phyloP scores from a whole-genome alignment of 2,888 invertebrate species.

The Epistrophe grossulariae region DNA sequence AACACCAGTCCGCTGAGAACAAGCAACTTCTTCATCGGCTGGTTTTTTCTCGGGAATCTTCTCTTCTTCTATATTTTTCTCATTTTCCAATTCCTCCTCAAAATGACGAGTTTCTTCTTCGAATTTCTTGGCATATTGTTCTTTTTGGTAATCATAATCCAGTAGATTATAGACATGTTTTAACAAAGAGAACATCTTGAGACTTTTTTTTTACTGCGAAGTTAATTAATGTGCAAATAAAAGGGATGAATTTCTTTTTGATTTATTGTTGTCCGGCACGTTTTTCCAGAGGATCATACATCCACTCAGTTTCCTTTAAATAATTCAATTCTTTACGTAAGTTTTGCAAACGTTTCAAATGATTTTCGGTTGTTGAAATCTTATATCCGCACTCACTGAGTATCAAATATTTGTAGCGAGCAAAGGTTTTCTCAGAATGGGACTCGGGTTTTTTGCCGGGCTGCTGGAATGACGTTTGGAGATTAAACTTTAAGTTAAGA shows the following conservation, averaged over 20 bases:
- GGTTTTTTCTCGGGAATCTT: not conserved
- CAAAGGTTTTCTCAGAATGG: constrained; percentile 79
- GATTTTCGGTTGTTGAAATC: constrained; percentile 87
- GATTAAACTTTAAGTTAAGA: not conserved
- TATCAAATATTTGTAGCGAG: constrained; percentile 79
- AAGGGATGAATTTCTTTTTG: not conserved
- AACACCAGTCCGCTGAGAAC: constrained; percentile 83
- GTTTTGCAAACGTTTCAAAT: constrained; percentile 88
- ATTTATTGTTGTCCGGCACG: constrained; percentile 75
- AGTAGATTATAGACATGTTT: constrained; percentile 83
- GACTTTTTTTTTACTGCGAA: constrained; percentile 38
- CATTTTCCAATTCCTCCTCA: constrained; percentile 80
- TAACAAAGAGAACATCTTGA: constrained; percentile 84
- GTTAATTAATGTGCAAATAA: not conserved
- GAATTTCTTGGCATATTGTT: constrained; percentile 82
- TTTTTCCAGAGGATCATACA: constrained; percentile 89
- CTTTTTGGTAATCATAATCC: constrained; percentile 78
- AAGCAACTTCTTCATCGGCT: constrained; percentile 31
- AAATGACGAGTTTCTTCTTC: constrained; percentile 84
- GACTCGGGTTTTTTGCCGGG: constrained; percentile 52
- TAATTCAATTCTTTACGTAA: constrained; percentile 91
- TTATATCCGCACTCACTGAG: constrained; percentile 82
- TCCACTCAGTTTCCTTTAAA: constrained; percentile 92
- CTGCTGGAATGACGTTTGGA: not conserved
- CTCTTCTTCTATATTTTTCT: constrained; percentile 74